Conservation (phyloP, 2,888 invertebrate genomes). For the Hymenopus coronatus region DNA sequence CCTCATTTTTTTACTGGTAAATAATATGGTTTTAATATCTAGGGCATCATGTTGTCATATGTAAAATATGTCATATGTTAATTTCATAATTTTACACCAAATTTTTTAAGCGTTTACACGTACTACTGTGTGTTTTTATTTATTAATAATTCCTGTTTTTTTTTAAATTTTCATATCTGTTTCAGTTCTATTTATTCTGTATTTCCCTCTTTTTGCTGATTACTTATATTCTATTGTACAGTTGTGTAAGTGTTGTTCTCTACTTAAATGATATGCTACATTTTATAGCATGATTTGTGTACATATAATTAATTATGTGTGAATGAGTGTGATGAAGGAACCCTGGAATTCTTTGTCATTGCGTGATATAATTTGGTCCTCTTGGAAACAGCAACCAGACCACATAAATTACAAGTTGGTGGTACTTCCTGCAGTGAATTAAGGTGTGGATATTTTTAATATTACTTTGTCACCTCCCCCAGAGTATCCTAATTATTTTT, state of each 20-base stretch:
- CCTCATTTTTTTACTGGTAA: neutral
- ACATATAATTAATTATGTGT: neutral
- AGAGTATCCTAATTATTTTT: conserved; percentile 21
- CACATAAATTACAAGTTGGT: neutral
- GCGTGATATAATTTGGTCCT: neutral
- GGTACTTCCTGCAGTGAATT: neutral
- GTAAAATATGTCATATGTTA: neutral
- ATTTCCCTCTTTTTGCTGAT: neutral
- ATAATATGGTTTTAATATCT: neutral
- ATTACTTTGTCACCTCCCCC: neutral
- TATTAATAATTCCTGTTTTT: neutral
- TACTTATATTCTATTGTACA: neutral
- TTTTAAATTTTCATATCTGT: neutral
- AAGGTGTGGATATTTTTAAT: conserved; percentile 24
- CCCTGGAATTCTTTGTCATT: neutral
- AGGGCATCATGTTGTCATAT: neutral
- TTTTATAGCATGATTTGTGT: neutral
- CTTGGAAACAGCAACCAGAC: neutral
- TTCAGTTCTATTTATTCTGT: neutral
- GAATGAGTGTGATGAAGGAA: neutral
- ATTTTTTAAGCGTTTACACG: neutral
- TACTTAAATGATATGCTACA: neutral
- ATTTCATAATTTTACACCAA: neutral
- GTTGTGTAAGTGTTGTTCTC: neutral
- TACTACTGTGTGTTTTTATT: neutral